Evolutionary conservation across 2,113 vertebrate species (phyloP).

Genomic region (Paradisaea rubra): DNA sequence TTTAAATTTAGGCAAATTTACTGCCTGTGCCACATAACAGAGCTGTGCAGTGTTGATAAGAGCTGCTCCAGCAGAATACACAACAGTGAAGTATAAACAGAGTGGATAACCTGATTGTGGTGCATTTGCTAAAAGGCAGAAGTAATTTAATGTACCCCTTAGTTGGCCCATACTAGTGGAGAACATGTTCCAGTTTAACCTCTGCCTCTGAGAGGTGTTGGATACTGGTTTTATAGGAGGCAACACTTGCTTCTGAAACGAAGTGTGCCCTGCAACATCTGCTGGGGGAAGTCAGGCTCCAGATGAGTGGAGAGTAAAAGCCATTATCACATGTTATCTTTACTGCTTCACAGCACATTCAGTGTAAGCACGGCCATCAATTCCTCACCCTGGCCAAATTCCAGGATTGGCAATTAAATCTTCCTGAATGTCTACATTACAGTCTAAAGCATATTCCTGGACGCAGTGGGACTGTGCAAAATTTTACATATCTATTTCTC

Average conservation of each 20-base stretch:
- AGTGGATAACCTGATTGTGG: not conserved
- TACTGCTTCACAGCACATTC: not conserved
- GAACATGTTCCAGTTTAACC: not conserved
- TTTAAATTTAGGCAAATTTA: not conserved
- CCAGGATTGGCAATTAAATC: conserved; percentile 16
- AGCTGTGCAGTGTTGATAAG: not conserved
- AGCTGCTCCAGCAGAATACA: not conserved
- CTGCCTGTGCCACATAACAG: not conserved
- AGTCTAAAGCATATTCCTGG: not conserved
- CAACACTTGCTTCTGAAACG: not conserved
- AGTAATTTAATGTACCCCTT: not conserved
- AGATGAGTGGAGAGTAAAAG: not conserved
- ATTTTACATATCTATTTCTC: conserved; percentile 16
- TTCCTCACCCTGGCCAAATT: conserved; percentile 6
- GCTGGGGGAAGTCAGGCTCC: not conserved
- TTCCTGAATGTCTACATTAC: not conserved
- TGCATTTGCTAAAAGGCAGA: not conserved
- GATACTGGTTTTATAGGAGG: not conserved
- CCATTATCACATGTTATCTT: not conserved
- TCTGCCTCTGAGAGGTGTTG: not conserved
- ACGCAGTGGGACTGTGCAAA: not conserved
- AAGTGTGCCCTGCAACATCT: not conserved
- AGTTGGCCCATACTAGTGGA: not conserved
- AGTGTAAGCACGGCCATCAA: not conserved
- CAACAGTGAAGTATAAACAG: not conserved